phyloP scores from a whole-genome alignment of 2,888 invertebrate genomes.

The Limnephilus auricula region DNA sequence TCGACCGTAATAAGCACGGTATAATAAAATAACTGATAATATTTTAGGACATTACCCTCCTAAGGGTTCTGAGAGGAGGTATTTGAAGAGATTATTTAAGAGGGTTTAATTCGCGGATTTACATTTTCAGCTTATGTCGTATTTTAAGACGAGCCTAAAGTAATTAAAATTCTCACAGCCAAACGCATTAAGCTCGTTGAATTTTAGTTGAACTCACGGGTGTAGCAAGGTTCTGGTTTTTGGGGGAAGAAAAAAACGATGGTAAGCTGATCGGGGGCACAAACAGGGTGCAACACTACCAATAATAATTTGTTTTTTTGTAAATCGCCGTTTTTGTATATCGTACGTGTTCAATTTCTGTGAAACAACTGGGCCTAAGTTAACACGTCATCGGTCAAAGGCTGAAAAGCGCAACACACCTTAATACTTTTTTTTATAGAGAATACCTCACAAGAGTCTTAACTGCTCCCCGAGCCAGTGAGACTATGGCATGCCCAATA shows the following conservation, averaged over 20 bases:
- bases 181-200: neutral
- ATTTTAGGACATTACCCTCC: neutral
- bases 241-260: too few species aligned
- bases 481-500: too few species aligned
- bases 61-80: neutral
- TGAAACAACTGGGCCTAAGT: too few species aligned
- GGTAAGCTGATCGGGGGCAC: too few species aligned
- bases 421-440: too few species aligned
- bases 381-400: neutral
- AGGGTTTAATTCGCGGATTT: neutral
- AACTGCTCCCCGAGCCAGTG: too few species aligned
- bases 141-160: neutral
- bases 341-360: too few species aligned
- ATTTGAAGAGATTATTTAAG: neutral
- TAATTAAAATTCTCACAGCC: neutral
- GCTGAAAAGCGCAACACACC: neutral
- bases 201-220: neutral
- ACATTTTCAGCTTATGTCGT: neutral
- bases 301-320: too few species aligned
- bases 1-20: neutral
- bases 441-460: too few species aligned
- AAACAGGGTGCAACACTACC: too few species aligned
- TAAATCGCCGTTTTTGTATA: too few species aligned
- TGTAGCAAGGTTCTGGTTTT: too few species aligned
- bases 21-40: neutral